A percentile compares a stretch with the other conserved stretches of the same genome.
phyloP scores from a whole-genome alignment of 2,888 invertebrate species.

The Abrostola tripartita region DNA sequence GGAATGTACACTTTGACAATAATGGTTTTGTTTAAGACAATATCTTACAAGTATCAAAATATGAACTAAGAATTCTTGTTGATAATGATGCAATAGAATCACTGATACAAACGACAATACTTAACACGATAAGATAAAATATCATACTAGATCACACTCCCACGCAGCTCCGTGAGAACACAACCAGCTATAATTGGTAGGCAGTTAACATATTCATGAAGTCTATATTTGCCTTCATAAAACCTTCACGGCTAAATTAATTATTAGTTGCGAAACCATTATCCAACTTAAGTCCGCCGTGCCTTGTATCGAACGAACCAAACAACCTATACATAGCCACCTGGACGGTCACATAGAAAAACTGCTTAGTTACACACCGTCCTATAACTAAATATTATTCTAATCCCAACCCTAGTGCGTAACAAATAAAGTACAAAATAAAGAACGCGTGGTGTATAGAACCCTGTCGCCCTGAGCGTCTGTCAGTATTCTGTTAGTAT shows the following conservation, averaged over 20 bases:
- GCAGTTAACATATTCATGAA: constrained; percentile 61
- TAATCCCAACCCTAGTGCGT: constrained; percentile 69
- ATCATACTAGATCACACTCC: constrained; percentile 41
- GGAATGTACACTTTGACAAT: no score
- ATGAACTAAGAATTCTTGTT: constrained; percentile 8
- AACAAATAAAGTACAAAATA: constrained; percentile 66
- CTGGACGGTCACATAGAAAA: constrained; percentile 88
- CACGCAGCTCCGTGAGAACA: constrained; percentile 47
- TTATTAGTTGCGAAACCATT: constrained; percentile 71
- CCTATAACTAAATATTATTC: constrained; percentile 50
- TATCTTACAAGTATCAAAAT: neutral
- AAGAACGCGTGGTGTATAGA: constrained; percentile 64
- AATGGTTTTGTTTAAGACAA: no score
- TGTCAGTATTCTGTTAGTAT: constrained; percentile 87
- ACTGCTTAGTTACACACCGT: constrained; percentile 69
- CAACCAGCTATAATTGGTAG: constrained; percentile 48
- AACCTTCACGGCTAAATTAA: constrained; percentile 77
- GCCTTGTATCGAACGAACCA: constrained; percentile 76
- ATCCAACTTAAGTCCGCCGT: constrained; percentile 76
- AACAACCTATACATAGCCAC: constrained; percentile 87
- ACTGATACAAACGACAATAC: constrained; percentile 21
- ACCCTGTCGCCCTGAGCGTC: constrained; percentile 81
- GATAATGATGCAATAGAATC: constrained; percentile 24
- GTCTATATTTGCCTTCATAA: constrained; percentile 66
- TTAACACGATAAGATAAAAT: constrained; percentile 29